phyloP scores from a whole-genome alignment of 2,888 invertebrate species.

The Tenthredo mesomela region DNA sequence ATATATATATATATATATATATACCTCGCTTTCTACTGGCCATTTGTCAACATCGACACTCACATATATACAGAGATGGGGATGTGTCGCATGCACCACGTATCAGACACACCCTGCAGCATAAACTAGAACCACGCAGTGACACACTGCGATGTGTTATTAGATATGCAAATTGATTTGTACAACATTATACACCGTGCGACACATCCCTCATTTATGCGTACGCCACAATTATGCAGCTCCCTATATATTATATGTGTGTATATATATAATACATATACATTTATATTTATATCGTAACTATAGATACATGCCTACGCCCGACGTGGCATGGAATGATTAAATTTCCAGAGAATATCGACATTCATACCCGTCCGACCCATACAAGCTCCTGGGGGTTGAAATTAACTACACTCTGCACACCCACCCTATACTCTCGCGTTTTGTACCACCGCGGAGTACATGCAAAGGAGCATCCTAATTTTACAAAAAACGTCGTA shows the following conservation, averaged over 20 bases:
- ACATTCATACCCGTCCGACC: slow-evolving; percentile 65
- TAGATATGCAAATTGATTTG: slow-evolving; percentile 72
- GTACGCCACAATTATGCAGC: not conserved
- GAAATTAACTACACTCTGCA: slow-evolving; percentile 64
- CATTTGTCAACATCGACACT: slow-evolving; percentile 45
- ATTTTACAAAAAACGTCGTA: not conserved
- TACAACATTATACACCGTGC: slow-evolving; percentile 65
- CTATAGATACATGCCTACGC: not conserved
- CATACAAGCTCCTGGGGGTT: slow-evolving; percentile 59
- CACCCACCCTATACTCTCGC: not conserved
- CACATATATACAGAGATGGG: not conserved
- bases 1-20: not conserved
- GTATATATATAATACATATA: not conserved
- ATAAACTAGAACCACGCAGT: not conserved
- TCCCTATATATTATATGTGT: not conserved
- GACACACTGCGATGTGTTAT: slow-evolving; percentile 54
- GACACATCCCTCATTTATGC: slow-evolving; percentile 14
- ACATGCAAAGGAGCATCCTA: not conserved
- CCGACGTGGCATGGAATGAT: slow-evolving; percentile 63
- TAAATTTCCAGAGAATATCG: slow-evolving; percentile 73
- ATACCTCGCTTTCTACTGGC: not conserved
- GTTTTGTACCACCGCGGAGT: not conserved
- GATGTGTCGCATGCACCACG: not conserved
- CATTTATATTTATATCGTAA: not conserved
- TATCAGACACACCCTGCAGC: not conserved